Conservation (phyloP, 2,888 invertebrate species). For the Limenitis camilla region DNA sequence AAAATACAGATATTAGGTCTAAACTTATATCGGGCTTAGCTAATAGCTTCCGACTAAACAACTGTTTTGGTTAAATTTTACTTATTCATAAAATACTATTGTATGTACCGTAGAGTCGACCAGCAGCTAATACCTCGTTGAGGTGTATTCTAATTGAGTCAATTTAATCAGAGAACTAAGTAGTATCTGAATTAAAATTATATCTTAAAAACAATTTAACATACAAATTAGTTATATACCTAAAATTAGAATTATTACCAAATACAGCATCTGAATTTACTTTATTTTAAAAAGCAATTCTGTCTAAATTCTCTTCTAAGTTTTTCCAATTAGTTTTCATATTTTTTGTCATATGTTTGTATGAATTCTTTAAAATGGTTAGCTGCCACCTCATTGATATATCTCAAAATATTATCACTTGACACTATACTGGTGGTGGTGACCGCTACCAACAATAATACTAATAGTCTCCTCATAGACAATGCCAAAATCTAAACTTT, state of each 20-base stretch:
- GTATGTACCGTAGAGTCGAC: too few species aligned
- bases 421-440: background rate
- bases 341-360: conserved; percentile 14
- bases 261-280: conserved; percentile 9
- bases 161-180: conserved; percentile 25
- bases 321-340: conserved; percentile 76
- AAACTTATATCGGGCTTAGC: too few species aligned
- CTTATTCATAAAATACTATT: too few species aligned
- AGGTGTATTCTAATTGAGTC: too few species aligned
- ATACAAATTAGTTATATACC: too few species aligned
- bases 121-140: too few species aligned
- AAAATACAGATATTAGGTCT: too few species aligned
- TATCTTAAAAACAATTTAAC: too few species aligned
- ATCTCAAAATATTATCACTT: conserved; percentile 1
- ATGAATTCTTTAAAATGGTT: conserved; percentile 21
- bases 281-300: conserved; percentile 18
- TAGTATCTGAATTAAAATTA: conserved; percentile 11
- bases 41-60: too few species aligned
- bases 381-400: conserved; percentile 7
- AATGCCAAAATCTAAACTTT: too few species aligned
- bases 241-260: conserved; percentile 11
- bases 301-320: conserved; percentile 35
- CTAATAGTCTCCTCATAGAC: too few species aligned
- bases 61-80: too few species aligned
- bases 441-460: background rate